phyloP scores from a whole-genome alignment of 2,797 vertebrate genomes.

The Lophius americanus region DNA sequence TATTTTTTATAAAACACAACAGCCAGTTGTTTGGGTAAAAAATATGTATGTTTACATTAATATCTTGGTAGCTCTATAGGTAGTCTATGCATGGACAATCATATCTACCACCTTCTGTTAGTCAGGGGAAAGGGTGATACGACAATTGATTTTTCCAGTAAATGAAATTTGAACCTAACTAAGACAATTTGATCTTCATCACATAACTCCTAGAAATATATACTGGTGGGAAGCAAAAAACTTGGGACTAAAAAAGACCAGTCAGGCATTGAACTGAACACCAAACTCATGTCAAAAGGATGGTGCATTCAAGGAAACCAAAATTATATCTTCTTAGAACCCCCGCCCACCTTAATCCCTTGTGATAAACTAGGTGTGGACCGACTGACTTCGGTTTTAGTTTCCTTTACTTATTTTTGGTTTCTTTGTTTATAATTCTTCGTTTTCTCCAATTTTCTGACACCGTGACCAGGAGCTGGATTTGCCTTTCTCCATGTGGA shows the following conservation, averaged over 20 bases:
- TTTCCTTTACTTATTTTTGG: conserved; percentile 41
- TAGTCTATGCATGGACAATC: neutral
- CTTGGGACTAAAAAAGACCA: conserved; percentile 16
- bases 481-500: neutral
- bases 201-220: conserved; percentile 4
- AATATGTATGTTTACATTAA: neutral
- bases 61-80: neutral
- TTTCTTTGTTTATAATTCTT: conserved; percentile 35
- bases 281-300: conserved; percentile 5
- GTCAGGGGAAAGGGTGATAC: conserved; percentile 5
- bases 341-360: conserved; percentile 28
- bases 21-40: too few species aligned
- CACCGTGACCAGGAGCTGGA: neutral
- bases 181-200: conserved; percentile 2
- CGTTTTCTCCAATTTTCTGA: conserved; percentile 22
- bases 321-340: conserved; percentile 29
- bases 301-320: conserved; percentile 18
- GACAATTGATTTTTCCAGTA: conserved; percentile 8
- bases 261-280: conserved; percentile 47
- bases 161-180: conserved; percentile 13
- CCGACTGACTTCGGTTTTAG: conserved; percentile 44
- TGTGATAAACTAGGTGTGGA: conserved; percentile 40
- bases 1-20: too few species aligned
- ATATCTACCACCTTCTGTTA: neutral
- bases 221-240: conserved; percentile 1